Percentiles rank a stretch among this genome's conserved stretches.
phyloP scores from a whole-genome alignment of 2,797 vertebrate species.

The Sardinella longiceps region DNA sequence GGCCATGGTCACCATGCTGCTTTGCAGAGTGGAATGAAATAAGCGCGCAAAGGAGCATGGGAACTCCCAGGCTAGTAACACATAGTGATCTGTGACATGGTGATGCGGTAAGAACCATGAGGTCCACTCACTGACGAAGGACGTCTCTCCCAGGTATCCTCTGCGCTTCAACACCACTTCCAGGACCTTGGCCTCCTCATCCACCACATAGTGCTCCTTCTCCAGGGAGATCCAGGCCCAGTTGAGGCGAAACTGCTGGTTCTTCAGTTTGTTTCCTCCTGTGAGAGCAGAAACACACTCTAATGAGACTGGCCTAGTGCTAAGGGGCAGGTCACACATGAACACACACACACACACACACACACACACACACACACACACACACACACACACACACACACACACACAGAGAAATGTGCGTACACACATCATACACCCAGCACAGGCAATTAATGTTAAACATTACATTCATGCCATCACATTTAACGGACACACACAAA shows the following conservation, averaged over 20 bases:
- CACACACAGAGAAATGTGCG: not conserved
- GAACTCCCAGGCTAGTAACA: too few relatives aligned
- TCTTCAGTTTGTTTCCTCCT: constrained; percentile 91
- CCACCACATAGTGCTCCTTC: constrained; percentile 85
- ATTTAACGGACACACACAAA: not conserved
- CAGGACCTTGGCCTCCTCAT: constrained; percentile 88
- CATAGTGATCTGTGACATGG: not conserved
- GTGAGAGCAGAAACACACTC: constrained; percentile 44
- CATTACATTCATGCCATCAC: not conserved
- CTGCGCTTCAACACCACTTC: constrained; percentile 88
- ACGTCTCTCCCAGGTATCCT: constrained; percentile 93
- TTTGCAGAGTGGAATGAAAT: too few relatives aligned
- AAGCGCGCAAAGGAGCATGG: too few relatives aligned
- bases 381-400: constrained; percentile 8
- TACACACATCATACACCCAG: not conserved
- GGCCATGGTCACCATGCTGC: too few relatives aligned
- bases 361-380: not conserved
- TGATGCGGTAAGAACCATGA: not conserved
- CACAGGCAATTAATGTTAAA: too few relatives aligned
- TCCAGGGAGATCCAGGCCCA: constrained; percentile 98
- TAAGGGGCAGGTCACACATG: not conserved
- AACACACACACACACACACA: not conserved
- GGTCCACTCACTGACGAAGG: constrained; percentile 88
- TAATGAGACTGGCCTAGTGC: not conserved
- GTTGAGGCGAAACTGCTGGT: constrained; percentile 88